Percentiles rank a stretch among this genome's conserved stretches.
Conservation (phyloP, 2,113 vertebrate genomes). For the Coreoperca whiteheadi region DNA sequence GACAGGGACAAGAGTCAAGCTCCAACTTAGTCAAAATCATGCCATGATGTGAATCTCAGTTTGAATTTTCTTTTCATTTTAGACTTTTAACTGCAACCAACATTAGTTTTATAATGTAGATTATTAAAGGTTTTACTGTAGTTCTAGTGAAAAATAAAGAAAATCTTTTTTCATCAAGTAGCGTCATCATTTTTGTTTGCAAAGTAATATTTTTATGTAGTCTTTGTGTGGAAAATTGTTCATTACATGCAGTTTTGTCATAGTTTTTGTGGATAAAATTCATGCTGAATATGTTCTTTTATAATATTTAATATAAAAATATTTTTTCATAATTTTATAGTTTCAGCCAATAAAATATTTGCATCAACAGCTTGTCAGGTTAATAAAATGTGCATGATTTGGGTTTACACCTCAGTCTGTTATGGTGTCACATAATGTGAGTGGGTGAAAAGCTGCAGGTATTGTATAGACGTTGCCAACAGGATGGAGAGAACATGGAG, state of each 20-base stretch:
- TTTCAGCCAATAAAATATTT: background rate
- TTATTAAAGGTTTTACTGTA: background rate
- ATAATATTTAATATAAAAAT: too few species aligned
- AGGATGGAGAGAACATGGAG: conserved; percentile 7
- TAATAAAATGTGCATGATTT: background rate
- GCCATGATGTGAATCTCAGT: background rate
- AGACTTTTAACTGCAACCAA: background rate
- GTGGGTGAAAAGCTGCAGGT: conserved; percentile 7
- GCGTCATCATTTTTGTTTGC: background rate
- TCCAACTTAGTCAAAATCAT: too few species aligned
- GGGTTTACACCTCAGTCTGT: background rate
- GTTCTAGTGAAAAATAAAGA: background rate
- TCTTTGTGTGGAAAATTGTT: background rate
- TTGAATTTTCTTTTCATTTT: background rate
- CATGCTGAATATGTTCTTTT: background rate
- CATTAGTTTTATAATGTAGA: background rate
- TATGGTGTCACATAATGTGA: background rate
- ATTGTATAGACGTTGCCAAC: background rate
- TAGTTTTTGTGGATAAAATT: background rate
- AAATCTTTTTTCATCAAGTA: background rate
- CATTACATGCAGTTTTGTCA: background rate
- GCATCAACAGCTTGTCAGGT: background rate
- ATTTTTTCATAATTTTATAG: too few species aligned
- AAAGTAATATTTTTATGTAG: background rate
- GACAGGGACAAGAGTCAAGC: background rate